These are phyloP conservation scores for Centropus bengalensis DNA, from an alignment of 2,113 vertebrate genomes.

Conservation along the genomic window DNA sequence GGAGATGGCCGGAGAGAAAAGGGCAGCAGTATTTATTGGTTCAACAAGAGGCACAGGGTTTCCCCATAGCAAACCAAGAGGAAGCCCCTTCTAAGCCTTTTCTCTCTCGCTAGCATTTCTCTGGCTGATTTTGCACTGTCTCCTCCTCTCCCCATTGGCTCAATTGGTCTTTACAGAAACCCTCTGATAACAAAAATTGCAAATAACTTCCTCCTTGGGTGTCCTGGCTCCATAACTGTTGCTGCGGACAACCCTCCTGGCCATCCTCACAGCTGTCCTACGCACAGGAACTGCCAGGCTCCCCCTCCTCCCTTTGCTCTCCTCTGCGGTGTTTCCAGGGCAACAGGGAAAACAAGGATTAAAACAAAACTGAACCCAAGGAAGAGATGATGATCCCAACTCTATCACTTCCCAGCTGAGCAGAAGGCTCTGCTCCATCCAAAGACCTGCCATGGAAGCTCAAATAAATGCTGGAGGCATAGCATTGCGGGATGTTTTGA, in stretches of 20 bases:
- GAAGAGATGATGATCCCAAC: background rate
- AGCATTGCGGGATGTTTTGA: rapidly evolving
- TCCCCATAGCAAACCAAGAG: background rate
- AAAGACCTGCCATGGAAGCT: background rate
- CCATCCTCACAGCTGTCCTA: background rate
- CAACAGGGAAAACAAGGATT: background rate
- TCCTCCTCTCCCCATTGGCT: background rate
- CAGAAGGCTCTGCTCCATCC: background rate
- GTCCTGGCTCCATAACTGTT: background rate
- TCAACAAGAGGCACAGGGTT: background rate
- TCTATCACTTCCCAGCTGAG: background rate
- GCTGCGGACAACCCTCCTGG: background rate
- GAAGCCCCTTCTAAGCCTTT: background rate
- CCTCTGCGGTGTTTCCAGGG: slow-evolving; percentile 54
- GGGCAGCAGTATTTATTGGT: background rate
- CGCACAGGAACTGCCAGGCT: background rate
- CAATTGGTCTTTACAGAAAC: slow-evolving; percentile 14
- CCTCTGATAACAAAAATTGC: slow-evolving; percentile 3
- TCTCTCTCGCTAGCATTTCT: background rate
- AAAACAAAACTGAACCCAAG: background rate
- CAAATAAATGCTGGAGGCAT: background rate
- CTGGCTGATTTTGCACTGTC: background rate
- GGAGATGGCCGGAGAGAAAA: background rate
- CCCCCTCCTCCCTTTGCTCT: slow-evolving; percentile 19
- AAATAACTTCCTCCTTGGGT: background rate